Percentiles rank a stretch among this genome's conserved stretches.
Conservation (phyloP, 2,113 vertebrate species). For the Leucoraja erinaceus region DNA sequence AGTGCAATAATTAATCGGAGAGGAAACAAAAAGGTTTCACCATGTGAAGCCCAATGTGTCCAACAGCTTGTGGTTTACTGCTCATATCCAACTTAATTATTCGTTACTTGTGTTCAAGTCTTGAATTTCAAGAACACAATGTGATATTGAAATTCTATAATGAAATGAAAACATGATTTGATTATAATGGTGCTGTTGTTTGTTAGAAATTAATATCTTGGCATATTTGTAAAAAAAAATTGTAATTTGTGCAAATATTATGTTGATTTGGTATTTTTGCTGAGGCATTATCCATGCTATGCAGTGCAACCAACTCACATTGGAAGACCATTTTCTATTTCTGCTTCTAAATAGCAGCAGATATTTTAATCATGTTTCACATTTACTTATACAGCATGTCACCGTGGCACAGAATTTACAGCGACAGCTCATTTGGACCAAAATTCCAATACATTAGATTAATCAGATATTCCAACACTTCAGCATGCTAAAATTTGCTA, state of each 20-base stretch:
- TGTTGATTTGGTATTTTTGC: background rate
- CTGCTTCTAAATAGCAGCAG: background rate
- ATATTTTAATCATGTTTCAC: background rate
- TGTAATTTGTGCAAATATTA: too few relatives aligned
- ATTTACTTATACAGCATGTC: background rate
- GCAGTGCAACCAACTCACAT: background rate
- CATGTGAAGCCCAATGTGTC: background rate
- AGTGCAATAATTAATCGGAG: too few relatives aligned
- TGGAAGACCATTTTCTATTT: background rate
- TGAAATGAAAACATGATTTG: background rate
- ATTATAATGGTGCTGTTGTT: background rate
- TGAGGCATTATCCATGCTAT: background rate
- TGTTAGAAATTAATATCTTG: background rate
- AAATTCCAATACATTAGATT: background rate
- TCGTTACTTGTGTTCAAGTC: background rate
- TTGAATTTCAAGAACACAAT: background rate
- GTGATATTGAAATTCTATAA: too few relatives aligned
- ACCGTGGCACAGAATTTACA: background rate
- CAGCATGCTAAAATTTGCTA: background rate
- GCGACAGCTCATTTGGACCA: background rate
- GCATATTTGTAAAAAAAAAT: background rate
- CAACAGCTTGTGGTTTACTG: background rate
- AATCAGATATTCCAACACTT: background rate
- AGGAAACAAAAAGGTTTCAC: too few relatives aligned
- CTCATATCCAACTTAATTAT: background rate